Evolutionary conservation across 2,888 invertebrate genomes (phyloP).

Genomic region (Drosophila birchii): DNA sequence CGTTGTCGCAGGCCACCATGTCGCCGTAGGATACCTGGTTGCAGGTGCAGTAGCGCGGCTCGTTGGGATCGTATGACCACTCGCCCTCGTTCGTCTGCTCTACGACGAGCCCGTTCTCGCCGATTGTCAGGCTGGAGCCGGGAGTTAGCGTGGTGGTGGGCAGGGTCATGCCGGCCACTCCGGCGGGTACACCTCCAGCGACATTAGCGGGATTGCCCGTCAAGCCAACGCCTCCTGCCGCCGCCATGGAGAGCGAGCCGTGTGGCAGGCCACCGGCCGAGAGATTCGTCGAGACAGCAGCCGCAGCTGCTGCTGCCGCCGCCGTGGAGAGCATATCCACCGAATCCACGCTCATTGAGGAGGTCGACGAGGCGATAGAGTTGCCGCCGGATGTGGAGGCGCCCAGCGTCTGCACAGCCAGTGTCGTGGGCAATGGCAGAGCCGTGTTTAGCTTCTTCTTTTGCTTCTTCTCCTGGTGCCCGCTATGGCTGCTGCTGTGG

Average conservation of each 20-base stretch:
- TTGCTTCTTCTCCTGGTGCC: slow-evolving; percentile 75
- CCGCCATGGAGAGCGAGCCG: slow-evolving; percentile 20
- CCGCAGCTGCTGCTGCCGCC: slow-evolving; percentile 27
- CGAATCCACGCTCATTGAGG: slow-evolving; percentile 78
- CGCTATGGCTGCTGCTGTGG: slow-evolving; percentile 30
- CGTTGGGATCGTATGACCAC: slow-evolving; percentile 98
- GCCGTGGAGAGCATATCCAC: slow-evolving; percentile 67
- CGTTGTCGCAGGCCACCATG: slow-evolving; percentile 99
- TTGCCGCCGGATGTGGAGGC: slow-evolving; percentile 77
- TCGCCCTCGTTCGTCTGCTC: slow-evolving; percentile 88
- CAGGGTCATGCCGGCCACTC: slow-evolving; percentile 53
- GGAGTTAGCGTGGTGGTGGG: slow-evolving; percentile 72
- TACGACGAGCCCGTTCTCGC: slow-evolving; percentile 82
- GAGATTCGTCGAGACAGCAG: slow-evolving; percentile 48
- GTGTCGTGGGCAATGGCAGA: slow-evolving; percentile 13
- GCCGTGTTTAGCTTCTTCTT: slow-evolving; percentile 59
- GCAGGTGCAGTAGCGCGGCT: slow-evolving; percentile 97
- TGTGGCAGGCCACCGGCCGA: slow-evolving; percentile 30
- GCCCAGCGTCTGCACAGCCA: slow-evolving; percentile 55
- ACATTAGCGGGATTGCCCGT: slow-evolving; percentile 5
- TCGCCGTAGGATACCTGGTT: slow-evolving; percentile 99
- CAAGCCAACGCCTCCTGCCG: slow-evolving; percentile 6
- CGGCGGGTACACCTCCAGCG: slow-evolving; percentile 25
- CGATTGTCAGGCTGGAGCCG: slow-evolving; percentile 67
- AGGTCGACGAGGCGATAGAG: slow-evolving; percentile 79